Percentiles rank a stretch among this genome's conserved stretches.
Evolutionary conservation across 2,797 vertebrate genomes (phyloP).

Genomic region (Sebastolobus altivelis): DNA sequence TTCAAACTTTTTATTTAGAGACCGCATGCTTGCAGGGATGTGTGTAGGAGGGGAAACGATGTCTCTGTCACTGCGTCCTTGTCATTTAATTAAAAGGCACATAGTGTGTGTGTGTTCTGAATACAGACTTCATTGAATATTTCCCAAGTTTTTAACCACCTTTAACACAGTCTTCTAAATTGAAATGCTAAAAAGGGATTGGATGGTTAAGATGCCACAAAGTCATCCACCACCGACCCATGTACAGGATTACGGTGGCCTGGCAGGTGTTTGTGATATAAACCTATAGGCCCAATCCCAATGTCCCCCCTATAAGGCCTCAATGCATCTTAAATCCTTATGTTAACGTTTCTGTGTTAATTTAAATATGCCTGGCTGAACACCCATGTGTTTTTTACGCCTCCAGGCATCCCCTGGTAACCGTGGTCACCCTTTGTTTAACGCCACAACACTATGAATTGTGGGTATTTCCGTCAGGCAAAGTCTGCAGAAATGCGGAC

Average conservation of each 20-base stretch:
- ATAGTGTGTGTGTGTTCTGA: not conserved
- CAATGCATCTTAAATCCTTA: too few relatives aligned
- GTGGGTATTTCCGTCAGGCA: too few relatives aligned
- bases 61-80: conserved; percentile 4
- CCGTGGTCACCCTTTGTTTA: too few relatives aligned
- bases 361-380: too few relatives aligned
- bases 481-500: too few relatives aligned
- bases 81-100: conserved; percentile 16
- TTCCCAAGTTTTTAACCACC: not conserved
- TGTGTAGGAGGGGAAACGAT: not conserved
- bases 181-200: not conserved
- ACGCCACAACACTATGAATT: too few relatives aligned
- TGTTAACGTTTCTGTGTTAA: too few relatives aligned
- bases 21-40: conserved; percentile 11
- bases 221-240: too few relatives aligned
- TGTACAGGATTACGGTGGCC: too few relatives aligned
- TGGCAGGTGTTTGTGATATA: not conserved
- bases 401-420: too few relatives aligned
- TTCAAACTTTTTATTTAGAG: conserved; percentile 31
- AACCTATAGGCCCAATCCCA: not conserved
- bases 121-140: not conserved
- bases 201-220: not conserved
- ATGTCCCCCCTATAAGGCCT: fast-evolving
- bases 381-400: too few relatives aligned
- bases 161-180: not conserved